Conservation (phyloP, 2,888 invertebrate species). For the Pediacus dermestoides region DNA sequence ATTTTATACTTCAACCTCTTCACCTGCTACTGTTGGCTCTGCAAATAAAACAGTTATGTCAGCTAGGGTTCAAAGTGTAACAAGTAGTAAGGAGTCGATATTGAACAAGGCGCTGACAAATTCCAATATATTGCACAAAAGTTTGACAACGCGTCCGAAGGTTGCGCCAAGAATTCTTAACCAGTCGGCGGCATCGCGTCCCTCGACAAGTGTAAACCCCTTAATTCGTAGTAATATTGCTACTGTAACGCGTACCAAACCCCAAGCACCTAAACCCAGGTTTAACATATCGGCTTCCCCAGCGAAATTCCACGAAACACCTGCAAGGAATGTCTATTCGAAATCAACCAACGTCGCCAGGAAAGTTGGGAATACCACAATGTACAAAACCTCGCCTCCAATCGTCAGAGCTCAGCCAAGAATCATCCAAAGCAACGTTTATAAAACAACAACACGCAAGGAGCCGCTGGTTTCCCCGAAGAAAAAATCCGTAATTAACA, state of each 20-base stretch:
- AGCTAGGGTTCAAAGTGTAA: constrained; percentile 30
- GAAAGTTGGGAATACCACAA: constrained; percentile 37
- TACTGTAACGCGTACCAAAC: constrained; percentile 20
- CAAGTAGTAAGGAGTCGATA: constrained; percentile 43
- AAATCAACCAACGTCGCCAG: constrained; percentile 21
- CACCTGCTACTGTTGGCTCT: too few relatives aligned
- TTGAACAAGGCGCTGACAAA: constrained; percentile 43
- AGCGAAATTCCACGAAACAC: constrained; percentile 17
- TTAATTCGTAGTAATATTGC: constrained; percentile 7
- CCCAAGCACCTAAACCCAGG: constrained; percentile 27
- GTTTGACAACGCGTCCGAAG: constrained; percentile 26
- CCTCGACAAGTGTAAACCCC: constrained; percentile 19
- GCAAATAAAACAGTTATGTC: constrained; percentile 16
- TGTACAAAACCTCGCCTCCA: constrained; percentile 22
- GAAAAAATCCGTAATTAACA: constrained; percentile 31
- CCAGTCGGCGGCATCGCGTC: constrained; percentile 24
- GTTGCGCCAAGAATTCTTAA: constrained; percentile 27
- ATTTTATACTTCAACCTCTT: too few relatives aligned
- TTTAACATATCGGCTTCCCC: constrained; percentile 23
- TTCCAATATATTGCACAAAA: constrained; percentile 43
- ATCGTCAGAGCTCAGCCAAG: constrained; percentile 11
- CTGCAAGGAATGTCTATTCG: constrained; percentile 25
- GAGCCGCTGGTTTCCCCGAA: constrained; percentile 13
- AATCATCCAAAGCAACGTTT: constrained; percentile 18
- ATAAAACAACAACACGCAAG: constrained; percentile 14